A percentile compares a stretch with the other conserved stretches of the same genome.
These are phyloP conservation scores for Bombus waltoni DNA, from an alignment of 1,140 invertebrate genomes.

Conservation along the genomic window DNA sequence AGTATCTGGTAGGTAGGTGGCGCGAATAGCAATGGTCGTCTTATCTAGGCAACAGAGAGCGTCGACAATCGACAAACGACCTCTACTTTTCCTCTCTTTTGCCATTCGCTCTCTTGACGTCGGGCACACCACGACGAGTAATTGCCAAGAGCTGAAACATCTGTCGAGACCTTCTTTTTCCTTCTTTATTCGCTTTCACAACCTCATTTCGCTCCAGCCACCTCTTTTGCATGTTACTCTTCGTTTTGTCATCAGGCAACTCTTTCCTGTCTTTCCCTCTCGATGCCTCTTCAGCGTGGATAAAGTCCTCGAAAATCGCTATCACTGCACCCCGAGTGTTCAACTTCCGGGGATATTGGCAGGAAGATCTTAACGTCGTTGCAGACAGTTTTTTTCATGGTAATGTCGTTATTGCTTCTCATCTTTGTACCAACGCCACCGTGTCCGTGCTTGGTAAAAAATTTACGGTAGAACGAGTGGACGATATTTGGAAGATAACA, in stretches of 20 bases:
- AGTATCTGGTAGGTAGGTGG: slow-evolving; percentile 47
- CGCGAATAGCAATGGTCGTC: slow-evolving; percentile 10
- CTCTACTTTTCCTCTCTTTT: too few species aligned
- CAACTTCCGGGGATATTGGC: slow-evolving; percentile 2
- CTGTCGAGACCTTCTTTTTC: slow-evolving; percentile 34
- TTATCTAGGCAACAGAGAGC: slow-evolving; percentile 42
- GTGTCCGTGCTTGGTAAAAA: neutral
- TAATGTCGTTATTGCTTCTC: slow-evolving; percentile 27
- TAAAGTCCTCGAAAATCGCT: slow-evolving; percentile 31
- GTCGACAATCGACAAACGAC: slow-evolving; percentile 29
- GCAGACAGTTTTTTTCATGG: neutral
- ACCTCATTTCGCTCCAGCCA: neutral
- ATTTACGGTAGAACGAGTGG: neutral
- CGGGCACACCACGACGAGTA: slow-evolving; percentile 43
- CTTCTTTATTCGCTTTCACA: neutral
- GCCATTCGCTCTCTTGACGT: slow-evolving; percentile 11
- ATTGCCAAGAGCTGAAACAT: slow-evolving; percentile 56
- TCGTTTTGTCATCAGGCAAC: slow-evolving; percentile 37
- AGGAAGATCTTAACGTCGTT: neutral
- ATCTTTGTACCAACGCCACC: neutral
- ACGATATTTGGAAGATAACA: neutral
- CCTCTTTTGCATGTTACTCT: slow-evolving; percentile 60
- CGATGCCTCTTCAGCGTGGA: neutral
- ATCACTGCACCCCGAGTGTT: neutral
- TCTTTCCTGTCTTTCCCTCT: neutral